phyloP scores from a whole-genome alignment of 2,888 invertebrate genomes.

The Ophioninae sp. region DNA sequence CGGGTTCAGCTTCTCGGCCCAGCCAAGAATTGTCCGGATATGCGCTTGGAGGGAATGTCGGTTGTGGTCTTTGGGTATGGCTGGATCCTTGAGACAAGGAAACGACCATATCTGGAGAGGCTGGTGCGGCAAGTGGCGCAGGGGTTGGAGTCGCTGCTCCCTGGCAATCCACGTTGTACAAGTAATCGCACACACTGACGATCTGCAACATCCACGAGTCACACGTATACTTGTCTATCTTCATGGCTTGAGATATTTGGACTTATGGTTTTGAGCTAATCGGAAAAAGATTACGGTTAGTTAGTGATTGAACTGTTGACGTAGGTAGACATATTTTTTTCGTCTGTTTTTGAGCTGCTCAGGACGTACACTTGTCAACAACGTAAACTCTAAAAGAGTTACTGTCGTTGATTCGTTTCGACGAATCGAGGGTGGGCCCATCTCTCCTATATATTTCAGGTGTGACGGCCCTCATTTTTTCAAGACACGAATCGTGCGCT shows the following conservation, averaged over 20 bases:
- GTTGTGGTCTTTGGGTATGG: slow-evolving; percentile 61
- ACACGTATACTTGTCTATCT: neutral
- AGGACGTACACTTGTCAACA: no score
- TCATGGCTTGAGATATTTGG: neutral
- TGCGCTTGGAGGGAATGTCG: slow-evolving; percentile 65
- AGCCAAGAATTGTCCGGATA: slow-evolving; percentile 68
- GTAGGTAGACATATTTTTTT: no score
- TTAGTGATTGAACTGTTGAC: no score
- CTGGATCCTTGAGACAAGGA: slow-evolving; percentile 49
- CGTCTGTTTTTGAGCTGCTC: no score
- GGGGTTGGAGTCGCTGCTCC: slow-evolving; percentile 75
- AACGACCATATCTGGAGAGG: slow-evolving; percentile 14
- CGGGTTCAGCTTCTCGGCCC: slow-evolving; percentile 57
- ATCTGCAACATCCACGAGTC: slow-evolving; percentile 80
- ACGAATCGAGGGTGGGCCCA: no score
- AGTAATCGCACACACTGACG: slow-evolving; percentile 86
- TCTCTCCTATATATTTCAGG: no score
- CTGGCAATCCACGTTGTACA: slow-evolving; percentile 84
- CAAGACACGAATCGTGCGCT: no score
- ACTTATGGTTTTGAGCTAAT: no score
- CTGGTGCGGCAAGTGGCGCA: slow-evolving; percentile 61
- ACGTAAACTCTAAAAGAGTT: no score
- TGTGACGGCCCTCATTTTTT: no score
- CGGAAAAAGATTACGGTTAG: no score
- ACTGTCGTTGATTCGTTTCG: no score